Conservation (phyloP, 2,797 vertebrate species). For the Enoplosus armatus region DNA sequence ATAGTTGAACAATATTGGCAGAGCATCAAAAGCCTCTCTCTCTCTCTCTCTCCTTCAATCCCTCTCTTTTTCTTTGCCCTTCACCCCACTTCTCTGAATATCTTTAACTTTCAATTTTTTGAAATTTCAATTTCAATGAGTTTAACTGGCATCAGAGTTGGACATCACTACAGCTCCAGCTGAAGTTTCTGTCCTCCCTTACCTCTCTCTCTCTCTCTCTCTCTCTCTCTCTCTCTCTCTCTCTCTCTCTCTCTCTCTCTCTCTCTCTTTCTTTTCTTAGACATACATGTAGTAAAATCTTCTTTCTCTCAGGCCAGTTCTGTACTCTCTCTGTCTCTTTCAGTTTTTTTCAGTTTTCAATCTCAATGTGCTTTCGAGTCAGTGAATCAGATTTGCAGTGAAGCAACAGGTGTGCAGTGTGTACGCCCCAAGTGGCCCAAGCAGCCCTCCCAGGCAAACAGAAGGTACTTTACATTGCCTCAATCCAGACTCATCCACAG, state of each 20-base stretch:
- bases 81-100: constrained; percentile 40
- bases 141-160: constrained; percentile 15
- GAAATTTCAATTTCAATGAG: constrained; percentile 18
- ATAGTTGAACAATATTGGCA: constrained; percentile 66
- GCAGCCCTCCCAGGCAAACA: constrained; percentile 31
- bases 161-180: not conserved
- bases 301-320: constrained; percentile 29
- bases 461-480: constrained; percentile 42
- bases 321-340: constrained; percentile 34
- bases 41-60: constrained; percentile 11
- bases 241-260: not conserved
- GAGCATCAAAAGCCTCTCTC: constrained; percentile 56
- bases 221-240: not conserved
- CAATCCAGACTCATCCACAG: constrained; percentile 8
- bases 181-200: not conserved
- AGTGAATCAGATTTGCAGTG: constrained; percentile 28
- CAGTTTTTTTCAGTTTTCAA: constrained; percentile 46
- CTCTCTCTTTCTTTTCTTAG: not conserved
- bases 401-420: constrained; percentile 55
- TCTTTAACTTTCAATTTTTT: constrained; percentile 18
- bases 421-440: constrained; percentile 20
- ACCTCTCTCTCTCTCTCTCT: not conserved
- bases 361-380: constrained; percentile 53
- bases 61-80: constrained; percentile 35
- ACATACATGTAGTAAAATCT: not conserved